Evolutionary conservation across 2,888 invertebrate species (phyloP).

Genomic region (Cheilosia grossa): DNA sequence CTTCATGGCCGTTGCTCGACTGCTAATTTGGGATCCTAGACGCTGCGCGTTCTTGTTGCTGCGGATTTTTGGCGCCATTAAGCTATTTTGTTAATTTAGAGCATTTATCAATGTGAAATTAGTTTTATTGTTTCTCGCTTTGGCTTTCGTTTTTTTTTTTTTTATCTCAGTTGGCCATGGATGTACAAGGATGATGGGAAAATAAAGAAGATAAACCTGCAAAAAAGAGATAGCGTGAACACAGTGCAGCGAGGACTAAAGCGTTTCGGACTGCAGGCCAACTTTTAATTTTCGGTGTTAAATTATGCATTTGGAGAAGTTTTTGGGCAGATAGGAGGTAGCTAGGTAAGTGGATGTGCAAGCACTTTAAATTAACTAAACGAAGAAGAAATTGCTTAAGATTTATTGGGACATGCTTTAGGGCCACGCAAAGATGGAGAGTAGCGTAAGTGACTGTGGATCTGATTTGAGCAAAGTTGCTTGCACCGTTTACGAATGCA

Average conservation of each 20-base stretch:
- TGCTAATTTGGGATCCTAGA: conserved; percentile 69
- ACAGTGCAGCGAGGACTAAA: neutral
- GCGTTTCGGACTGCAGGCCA: conserved; percentile 27
- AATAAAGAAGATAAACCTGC: neutral
- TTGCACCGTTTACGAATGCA: no score
- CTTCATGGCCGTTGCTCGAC: conserved; percentile 51
- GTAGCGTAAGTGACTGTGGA: no score
- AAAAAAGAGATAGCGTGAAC: neutral
- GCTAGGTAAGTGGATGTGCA: neutral
- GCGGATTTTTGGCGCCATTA: conserved; percentile 71
- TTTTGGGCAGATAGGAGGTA: conserved; percentile 15
- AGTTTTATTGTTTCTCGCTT: conserved; percentile 56
- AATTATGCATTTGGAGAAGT: conserved; percentile 47
- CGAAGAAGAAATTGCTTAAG: neutral
- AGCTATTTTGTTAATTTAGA: conserved; percentile 73
- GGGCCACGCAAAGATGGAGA: no score
- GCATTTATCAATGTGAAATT: conserved; percentile 72
- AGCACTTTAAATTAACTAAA: neutral
- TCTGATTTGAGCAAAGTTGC: no score
- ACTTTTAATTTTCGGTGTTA: conserved; percentile 46
- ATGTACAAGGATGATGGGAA: neutral
- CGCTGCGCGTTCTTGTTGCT: conserved; percentile 42
- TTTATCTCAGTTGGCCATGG: neutral
- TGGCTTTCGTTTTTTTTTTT: conserved; percentile 12
- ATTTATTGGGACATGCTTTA: no score